A percentile compares a stretch with the other conserved stretches of the same genome.
These are phyloP conservation scores for Pelochelys cantorii DNA, from an alignment of 2,797 vertebrate species.

Conservation along the genomic window DNA sequence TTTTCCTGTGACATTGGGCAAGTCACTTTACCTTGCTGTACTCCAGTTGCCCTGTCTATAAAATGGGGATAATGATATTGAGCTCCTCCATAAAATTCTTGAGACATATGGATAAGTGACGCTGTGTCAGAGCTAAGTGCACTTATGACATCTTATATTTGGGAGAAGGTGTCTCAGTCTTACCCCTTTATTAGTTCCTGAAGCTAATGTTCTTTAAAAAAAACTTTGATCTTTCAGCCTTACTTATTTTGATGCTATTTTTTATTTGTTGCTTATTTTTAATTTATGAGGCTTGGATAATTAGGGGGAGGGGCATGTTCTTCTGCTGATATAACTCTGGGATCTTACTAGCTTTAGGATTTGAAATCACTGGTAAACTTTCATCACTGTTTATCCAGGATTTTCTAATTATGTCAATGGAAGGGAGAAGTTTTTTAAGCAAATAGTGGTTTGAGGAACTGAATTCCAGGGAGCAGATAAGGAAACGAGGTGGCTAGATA, in stretches of 20 bases:
- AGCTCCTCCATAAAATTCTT: not conserved
- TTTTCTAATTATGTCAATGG: not conserved
- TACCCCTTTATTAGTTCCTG: not conserved
- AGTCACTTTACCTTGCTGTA: not conserved
- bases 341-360: not conserved
- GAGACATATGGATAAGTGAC: not conserved
- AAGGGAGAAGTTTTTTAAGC: not conserved
- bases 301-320: too few species aligned
- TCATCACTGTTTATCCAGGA: not conserved
- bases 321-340: too few species aligned
- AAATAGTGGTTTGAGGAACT: not conserved
- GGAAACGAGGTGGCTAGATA: not conserved
- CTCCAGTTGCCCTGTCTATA: fast-evolving
- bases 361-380: not conserved
- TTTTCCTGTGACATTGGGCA: not conserved
- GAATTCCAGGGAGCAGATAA: not conserved
- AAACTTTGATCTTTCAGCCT: not conserved
- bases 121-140: fast-evolving
- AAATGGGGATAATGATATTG: not conserved
- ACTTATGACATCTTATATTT: fast-evolving
- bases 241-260: not conserved
- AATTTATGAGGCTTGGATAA: too few species aligned
- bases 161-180: not conserved
- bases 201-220: not conserved
- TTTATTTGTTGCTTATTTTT: too few species aligned